A percentile compares a stretch with the other conserved stretches of the same genome.
These are phyloP conservation scores for Drosophila bocqueti DNA, from an alignment of 1,140 invertebrate species.

Conservation along the genomic window DNA sequence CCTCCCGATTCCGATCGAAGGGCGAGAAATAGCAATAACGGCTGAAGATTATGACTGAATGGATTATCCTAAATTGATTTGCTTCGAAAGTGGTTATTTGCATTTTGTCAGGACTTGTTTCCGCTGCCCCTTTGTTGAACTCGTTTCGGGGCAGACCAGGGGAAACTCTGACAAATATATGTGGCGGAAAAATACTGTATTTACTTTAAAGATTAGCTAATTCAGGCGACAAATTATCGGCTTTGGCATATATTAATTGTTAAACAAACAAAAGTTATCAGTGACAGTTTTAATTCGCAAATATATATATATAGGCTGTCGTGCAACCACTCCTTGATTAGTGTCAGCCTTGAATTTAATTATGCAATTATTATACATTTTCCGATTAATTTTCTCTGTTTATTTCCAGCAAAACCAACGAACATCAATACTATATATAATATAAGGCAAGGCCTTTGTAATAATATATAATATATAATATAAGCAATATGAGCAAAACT, in stretches of 20 bases:
- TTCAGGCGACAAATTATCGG: not conserved
- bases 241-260: not conserved
- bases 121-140: not conserved
- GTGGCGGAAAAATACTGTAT: not conserved
- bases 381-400: not conserved
- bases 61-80: constrained; percentile 51
- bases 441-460: too few relatives aligned
- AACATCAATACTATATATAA: constrained; percentile 33
- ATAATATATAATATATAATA: constrained; percentile 13
- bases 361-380: not conserved
- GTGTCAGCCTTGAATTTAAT: not conserved
- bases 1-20: constrained; percentile 17
- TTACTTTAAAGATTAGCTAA: constrained; percentile 10
- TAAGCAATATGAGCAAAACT: constrained; percentile 48
- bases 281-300: not conserved
- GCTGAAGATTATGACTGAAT: constrained; percentile 31
- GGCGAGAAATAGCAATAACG: constrained; percentile 33
- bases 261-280: not conserved
- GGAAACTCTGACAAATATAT: not conserved
- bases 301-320: not conserved
- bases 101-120: constrained; percentile 23
- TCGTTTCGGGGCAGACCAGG: not conserved
- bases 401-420: constrained; percentile 50
- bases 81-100: constrained; percentile 37
- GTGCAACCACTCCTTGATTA: constrained; percentile 1